phyloP scores from a whole-genome alignment of 2,113 vertebrate species.

The Podiceps cristatus region DNA sequence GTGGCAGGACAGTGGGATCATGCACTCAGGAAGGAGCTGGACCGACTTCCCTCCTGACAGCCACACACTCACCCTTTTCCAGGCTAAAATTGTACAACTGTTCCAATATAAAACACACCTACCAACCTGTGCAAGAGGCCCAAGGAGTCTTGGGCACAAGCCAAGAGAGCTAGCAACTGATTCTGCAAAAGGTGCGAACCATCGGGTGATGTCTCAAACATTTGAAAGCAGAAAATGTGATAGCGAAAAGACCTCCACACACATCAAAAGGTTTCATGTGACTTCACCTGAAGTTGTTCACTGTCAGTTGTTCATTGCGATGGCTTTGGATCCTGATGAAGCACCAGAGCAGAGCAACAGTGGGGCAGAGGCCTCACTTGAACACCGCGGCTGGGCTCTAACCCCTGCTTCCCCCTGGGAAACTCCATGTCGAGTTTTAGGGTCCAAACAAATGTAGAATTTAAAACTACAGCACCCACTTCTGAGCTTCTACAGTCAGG shows the following conservation, averaged over 20 bases:
- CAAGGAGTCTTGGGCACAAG: not conserved
- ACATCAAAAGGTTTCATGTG: accelerated
- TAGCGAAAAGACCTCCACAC: not conserved
- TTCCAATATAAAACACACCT: not conserved
- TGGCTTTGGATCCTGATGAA: not conserved
- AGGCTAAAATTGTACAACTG: not conserved
- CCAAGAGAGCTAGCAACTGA: not conserved
- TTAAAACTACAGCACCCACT: not conserved
- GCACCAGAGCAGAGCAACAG: not conserved
- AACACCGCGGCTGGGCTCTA: not conserved
- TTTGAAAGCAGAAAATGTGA: not conserved
- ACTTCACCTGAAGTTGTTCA: not conserved
- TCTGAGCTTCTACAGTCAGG: not conserved
- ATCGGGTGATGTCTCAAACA: not conserved
- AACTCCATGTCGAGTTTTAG: not conserved
- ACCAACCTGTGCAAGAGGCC: not conserved
- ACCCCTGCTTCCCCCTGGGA: not conserved
- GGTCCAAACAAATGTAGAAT: not conserved
- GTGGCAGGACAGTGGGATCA: not conserved
- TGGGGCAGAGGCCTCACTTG: not conserved
- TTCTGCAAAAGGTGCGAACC: not conserved
- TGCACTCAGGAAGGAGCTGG: accelerated
- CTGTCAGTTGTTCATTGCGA: no score
- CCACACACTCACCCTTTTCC: not conserved
- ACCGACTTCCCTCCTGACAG: not conserved